phyloP scores from a whole-genome alignment of 2,888 invertebrate genomes.

The Hyppa rectilinea region DNA sequence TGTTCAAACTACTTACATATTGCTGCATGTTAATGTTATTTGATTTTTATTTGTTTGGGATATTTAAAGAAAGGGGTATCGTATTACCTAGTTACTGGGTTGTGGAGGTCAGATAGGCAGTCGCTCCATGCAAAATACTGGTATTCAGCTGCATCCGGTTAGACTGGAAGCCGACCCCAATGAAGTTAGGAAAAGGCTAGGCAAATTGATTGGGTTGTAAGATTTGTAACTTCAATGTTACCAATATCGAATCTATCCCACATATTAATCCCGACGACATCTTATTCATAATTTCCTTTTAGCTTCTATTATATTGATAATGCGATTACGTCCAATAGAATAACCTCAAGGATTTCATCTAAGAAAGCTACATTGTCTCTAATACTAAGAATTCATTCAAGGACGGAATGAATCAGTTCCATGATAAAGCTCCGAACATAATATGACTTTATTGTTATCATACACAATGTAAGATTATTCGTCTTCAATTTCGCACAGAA shows the following conservation, averaged over 20 bases:
- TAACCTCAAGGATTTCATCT: constrained; percentile 22
- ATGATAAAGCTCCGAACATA: constrained; percentile 20
- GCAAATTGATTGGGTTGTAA: too few relatives aligned
- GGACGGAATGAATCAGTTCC: constrained; percentile 34
- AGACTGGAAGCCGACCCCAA: too few relatives aligned
- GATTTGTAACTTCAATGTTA: background rate
- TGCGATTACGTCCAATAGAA: constrained; percentile 40
- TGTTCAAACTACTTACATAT: constrained; percentile 21
- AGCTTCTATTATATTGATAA: constrained; percentile 35
- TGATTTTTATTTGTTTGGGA: constrained; percentile 42
- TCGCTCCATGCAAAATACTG: too few relatives aligned
- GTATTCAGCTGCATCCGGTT: too few relatives aligned
- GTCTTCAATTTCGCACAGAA: constrained; percentile 46
- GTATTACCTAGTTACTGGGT: too few relatives aligned
- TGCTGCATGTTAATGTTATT: constrained; percentile 37
- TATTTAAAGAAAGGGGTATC: too few relatives aligned
- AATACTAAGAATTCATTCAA: constrained; percentile 35
- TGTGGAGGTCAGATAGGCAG: too few relatives aligned
- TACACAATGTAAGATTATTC: constrained; percentile 24
- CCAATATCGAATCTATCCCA: background rate
- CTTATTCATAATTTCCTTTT: constrained; percentile 20
- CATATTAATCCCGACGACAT: background rate
- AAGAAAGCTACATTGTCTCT: constrained; percentile 33
- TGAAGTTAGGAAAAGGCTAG: too few relatives aligned
- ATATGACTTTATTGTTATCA: constrained; percentile 27